These are phyloP conservation scores for Hylaeus volcanicus DNA, from an alignment of 1,140 invertebrate species.

Conservation along the genomic window DNA sequence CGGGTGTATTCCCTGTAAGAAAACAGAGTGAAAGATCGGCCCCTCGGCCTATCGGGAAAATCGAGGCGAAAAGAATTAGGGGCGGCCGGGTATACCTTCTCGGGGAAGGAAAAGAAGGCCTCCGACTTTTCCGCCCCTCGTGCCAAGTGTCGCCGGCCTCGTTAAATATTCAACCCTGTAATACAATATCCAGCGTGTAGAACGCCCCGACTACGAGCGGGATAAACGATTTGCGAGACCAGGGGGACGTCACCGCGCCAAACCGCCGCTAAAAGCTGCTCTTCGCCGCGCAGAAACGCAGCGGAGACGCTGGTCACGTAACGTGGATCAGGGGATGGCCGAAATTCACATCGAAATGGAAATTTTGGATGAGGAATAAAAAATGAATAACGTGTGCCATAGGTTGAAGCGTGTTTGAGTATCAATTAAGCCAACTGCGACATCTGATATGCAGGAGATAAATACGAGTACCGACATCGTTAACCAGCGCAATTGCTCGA, in stretches of 20 bases:
- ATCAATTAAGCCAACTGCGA: not conserved
- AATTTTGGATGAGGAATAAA: too few relatives aligned
- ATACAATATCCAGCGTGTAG: slow-evolving; percentile 77
- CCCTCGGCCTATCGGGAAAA: slow-evolving; percentile 60
- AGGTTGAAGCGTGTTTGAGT: too few relatives aligned
- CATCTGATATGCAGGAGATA: slow-evolving; percentile 38
- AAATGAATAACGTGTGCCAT: too few relatives aligned
- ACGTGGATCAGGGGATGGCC: too few relatives aligned
- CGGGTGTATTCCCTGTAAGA: slow-evolving; percentile 30
- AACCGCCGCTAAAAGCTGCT: slow-evolving; percentile 30
- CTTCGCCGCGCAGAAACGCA: not conserved
- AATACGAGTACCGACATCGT: slow-evolving; percentile 15
- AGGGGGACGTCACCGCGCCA: slow-evolving; percentile 18
- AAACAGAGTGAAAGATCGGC: not conserved
- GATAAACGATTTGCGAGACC: slow-evolving; percentile 65
- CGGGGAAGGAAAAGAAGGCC: slow-evolving; percentile 38
- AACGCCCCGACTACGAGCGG: slow-evolving; percentile 57
- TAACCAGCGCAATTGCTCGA: slow-evolving; percentile 39
- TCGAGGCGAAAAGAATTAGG: slow-evolving; percentile 67
- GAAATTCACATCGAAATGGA: too few relatives aligned
- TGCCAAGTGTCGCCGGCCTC: slow-evolving; percentile 73
- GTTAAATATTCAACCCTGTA: slow-evolving; percentile 80
- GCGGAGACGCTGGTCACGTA: slow-evolving; percentile 28
- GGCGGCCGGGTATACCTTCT: slow-evolving; percentile 52
- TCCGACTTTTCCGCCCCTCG: slow-evolving; percentile 66